These are phyloP conservation scores for Acrocephalus kingi DNA, from an alignment of 2,113 vertebrate species.

Conservation along the genomic window DNA sequence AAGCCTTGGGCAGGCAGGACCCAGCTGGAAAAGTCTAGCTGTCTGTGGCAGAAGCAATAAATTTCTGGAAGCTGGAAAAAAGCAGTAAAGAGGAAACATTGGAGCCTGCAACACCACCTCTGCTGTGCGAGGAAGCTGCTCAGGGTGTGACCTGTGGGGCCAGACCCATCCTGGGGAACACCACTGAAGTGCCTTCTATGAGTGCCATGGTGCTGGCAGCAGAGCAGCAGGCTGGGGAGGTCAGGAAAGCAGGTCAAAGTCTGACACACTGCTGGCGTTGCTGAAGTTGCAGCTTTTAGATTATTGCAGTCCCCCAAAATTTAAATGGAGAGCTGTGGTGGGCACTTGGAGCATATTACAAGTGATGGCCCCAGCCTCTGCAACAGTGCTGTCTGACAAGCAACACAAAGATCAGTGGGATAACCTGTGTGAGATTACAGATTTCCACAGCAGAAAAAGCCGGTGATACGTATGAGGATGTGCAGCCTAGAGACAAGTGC, in stretches of 20 bases:
- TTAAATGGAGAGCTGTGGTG: neutral
- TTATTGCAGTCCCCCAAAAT: neutral
- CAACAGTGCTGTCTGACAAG: neutral
- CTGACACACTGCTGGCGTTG: accelerated
- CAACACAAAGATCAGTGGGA: neutral
- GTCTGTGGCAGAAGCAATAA: slow-evolving; percentile 47
- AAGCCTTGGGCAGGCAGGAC: slow-evolving; percentile 4
- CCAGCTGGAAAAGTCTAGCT: slow-evolving; percentile 51
- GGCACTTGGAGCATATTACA: accelerated
- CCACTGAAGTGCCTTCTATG: accelerated
- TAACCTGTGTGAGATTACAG: neutral
- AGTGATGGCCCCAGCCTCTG: neutral
- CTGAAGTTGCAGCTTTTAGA: neutral
- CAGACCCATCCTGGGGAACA: neutral
- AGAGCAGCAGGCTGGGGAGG: neutral
- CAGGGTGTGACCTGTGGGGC: accelerated
- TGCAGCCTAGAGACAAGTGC: accelerated
- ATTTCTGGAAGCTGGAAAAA: slow-evolving; percentile 50
- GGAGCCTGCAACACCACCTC: neutral
- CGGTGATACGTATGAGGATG: neutral
- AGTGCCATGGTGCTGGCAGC: neutral
- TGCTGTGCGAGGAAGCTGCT: neutral
- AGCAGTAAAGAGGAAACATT: neutral
- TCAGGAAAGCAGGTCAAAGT: neutral
- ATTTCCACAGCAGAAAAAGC: accelerated